Evolutionary conservation across 2,797 vertebrate species (phyloP), one percentile per base, ranked within the genome.

Genomic region (Crocidura indochinensis): DNA sequence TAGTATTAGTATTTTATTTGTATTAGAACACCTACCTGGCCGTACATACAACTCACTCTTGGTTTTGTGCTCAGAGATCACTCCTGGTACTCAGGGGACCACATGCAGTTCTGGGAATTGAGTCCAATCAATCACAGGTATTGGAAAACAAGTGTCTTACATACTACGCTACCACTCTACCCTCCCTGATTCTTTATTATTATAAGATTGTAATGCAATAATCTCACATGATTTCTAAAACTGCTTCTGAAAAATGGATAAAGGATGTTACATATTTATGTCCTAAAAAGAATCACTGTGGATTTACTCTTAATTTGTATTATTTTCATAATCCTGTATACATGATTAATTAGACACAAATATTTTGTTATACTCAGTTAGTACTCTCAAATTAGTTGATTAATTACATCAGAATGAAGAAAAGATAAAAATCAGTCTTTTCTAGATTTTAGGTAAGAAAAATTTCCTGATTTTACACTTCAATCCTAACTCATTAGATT

Each of bases 191-290:
- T 69, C 29, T 17, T 71, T 38, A 8, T 44, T 7, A 27, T 19
- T 71, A 38, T 38, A 20, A 71, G 67, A 71, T 71, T 56, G 5
- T 82, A 74, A 74, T 20, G 15, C 81, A 47, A 51, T 56, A 82
- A 81, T 67, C 64, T 31, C 49, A 64, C 3, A 9, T 4, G 12
- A 29, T 65, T 89, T 11, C 49, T 73, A 47, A 62, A 14, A 56
- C 10, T 5, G 44, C 29, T 88, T 84, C 49, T 44, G 64, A 80
- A 93, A 77, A 19, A 27, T 6, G 27, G 11, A 15, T 44, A 20
- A 84, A 69, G 26, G 71, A 75, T 82, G 3, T 81, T 26, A 73
- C 64, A 80, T 90, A 78, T 78, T 72, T 85, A 85, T 2, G n/a
- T 80, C 11, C 60, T 46, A 90, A 73, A 53, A 67, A 79, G 20